These are phyloP conservation scores for Drosophila maculinotata DNA, from an alignment of 2,888 invertebrate species.

Conservation along the genomic window DNA sequence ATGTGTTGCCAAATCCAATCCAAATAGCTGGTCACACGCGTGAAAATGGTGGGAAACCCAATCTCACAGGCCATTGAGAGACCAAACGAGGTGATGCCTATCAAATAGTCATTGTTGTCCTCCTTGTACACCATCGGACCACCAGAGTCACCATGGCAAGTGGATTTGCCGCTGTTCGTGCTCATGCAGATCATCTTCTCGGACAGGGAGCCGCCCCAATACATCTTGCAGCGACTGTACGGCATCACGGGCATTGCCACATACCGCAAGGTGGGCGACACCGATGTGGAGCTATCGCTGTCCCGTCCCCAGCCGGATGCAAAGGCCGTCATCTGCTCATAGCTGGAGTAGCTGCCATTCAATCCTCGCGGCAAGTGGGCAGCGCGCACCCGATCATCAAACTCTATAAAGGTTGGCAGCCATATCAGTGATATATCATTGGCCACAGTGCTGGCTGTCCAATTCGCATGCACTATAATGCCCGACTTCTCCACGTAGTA, in stretches of 20 bases:
- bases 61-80: constrained; percentile 60
- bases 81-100: constrained; percentile 74
- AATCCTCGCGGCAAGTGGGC: constrained; percentile 52
- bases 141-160: constrained; percentile 73
- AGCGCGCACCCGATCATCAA: constrained; percentile 38
- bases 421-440: constrained; percentile 69
- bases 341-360: constrained; percentile 50
- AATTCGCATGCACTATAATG: constrained; percentile 52
- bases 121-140: constrained; percentile 59
- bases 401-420: constrained; percentile 41
- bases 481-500: constrained; percentile 28
- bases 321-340: constrained; percentile 47
- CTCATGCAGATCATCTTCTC: constrained; percentile 64
- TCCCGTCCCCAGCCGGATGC: constrained; percentile 78
- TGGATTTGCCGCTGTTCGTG: constrained; percentile 57
- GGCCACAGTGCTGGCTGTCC: constrained; percentile 42
- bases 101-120: constrained; percentile 34
- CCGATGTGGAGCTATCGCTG: constrained; percentile 41
- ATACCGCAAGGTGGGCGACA: constrained; percentile 41
- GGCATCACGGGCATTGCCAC: constrained; percentile 54
- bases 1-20: constrained; percentile 62
- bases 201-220: constrained; percentile 51
- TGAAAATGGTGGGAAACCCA: constrained; percentile 71
- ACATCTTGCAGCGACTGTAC: constrained; percentile 52
- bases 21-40: constrained; percentile 68